Conservation (phyloP, 2,888 invertebrate genomes). For the Cantharis lateralis region DNA sequence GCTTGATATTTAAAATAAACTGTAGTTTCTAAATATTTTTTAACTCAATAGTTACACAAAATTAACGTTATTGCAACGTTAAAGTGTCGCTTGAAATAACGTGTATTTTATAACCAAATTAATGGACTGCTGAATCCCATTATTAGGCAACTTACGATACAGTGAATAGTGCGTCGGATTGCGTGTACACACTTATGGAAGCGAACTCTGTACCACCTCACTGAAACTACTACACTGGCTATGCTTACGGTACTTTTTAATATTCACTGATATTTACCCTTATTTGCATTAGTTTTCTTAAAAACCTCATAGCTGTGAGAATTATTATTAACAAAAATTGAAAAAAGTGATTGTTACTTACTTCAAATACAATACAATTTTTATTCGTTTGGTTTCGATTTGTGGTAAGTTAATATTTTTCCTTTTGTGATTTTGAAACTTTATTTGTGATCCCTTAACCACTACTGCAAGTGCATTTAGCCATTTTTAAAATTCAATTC, state of each 20-base stretch:
- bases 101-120: too few species aligned
- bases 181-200: background rate
- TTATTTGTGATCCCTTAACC: background rate
- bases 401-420: background rate
- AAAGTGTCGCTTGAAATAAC: too few species aligned
- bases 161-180: background rate
- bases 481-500: background rate
- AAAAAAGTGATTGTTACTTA: background rate
- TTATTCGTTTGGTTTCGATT: background rate
- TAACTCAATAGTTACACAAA: too few species aligned
- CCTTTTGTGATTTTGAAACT: background rate
- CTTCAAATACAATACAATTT: too few species aligned
- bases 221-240: background rate
- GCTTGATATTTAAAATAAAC: too few species aligned
- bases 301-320: background rate
- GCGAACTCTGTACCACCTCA: background rate
- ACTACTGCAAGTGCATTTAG: background rate
- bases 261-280: background rate
- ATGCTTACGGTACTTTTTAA: background rate
- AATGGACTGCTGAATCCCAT: too few species aligned
- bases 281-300: too few species aligned
- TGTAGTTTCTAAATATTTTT: too few species aligned
- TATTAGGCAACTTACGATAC: background rate
- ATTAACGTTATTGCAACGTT: too few species aligned
- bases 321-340: background rate